Base-by-base conservation (phyloP, 64 coral and sea anemone species). In the Anthopleura sola region DNA sequence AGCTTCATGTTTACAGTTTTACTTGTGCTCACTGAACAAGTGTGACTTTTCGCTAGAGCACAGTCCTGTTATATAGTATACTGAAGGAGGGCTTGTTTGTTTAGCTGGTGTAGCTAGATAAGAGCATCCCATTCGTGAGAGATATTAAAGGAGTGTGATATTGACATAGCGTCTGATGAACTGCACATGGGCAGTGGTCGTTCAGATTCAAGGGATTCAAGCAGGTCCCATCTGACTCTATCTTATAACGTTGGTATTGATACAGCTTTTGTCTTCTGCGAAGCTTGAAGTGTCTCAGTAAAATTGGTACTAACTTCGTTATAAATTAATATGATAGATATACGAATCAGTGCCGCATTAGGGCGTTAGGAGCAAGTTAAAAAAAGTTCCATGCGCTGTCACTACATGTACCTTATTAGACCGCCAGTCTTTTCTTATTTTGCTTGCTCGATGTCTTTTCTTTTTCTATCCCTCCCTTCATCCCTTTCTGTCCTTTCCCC, bases 1-100 rank as follows among this genome's bases (percentile, higher is more conserved):
- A 83, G 19, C 80, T 83, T 83, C 80, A 83, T 83, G 75, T 12
- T 37, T 77, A 26, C 58, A 62, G 58, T 62, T 62, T 24, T 26
- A 62, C 58, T 62, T 62, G 23, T 62, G 13, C 24, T 62, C 58
- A n/a, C n/a, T n/a, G n/a, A 9, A 62, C 58, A 62, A 62, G 58
- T 62, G 58, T 62, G 58, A 62, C n/a, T n/a, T n/a, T 28, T 9
- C n/a, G 23, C 16, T 62, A 0, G n/a, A 8, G 8, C 23, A 62
- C 5, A 10, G 23, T 23, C 58, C n/a, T 62, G 23, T 62, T 62
- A 62, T 62, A 62, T 62, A 62, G 58, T n/a, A 62, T n/a, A 23
- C 21, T 62, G 58, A 62, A 5, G 21, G n/a, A 26, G n/a, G 58
- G 23, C n/a, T 23, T 62, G 58, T 62, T 62, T 62, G 23, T 62